phyloP scores from a whole-genome alignment of 2,113 vertebrate genomes.

The Parus major region DNA sequence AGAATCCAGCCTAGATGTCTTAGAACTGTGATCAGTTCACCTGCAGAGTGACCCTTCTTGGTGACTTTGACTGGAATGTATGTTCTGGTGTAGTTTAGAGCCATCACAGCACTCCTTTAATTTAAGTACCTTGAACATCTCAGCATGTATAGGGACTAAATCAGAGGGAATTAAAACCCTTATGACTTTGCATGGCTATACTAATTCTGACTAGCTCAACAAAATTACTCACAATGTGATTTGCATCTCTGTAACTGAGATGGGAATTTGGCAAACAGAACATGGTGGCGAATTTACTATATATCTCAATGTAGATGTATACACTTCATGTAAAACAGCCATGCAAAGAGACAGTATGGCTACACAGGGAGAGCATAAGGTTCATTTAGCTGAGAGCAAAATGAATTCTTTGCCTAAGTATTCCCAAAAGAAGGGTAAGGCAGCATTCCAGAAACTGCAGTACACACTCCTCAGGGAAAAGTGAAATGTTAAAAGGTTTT shows the following conservation, averaged over 20 bases:
- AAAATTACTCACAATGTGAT: neutral
- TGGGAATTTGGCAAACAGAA: neutral
- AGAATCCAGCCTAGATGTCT: neutral
- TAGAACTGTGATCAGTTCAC: neutral
- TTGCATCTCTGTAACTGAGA: neutral
- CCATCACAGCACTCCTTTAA: neutral
- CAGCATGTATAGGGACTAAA: neutral
- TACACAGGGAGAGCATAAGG: conserved; percentile 46
- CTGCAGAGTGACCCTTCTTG: neutral
- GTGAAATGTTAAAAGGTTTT: conserved; percentile 78
- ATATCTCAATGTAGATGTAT: neutral
- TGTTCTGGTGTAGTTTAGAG: neutral
- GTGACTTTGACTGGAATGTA: neutral
- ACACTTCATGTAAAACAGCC: neutral
- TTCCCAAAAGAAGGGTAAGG: conserved; percentile 68
- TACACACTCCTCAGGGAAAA: conserved; percentile 70
- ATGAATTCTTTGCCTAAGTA: conserved; percentile 71
- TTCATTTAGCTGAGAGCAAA: conserved; percentile 68
- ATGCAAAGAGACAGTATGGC: conserved; percentile 27
- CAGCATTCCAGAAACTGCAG: conserved; percentile 71
- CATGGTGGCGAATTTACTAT: neutral
- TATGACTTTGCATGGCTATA: neutral
- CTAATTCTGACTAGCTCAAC: neutral
- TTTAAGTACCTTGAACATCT: neutral
- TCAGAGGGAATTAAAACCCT: neutral